phyloP scores from a whole-genome alignment of 2,113 vertebrate species.

The Leucoraja erinaceus region DNA sequence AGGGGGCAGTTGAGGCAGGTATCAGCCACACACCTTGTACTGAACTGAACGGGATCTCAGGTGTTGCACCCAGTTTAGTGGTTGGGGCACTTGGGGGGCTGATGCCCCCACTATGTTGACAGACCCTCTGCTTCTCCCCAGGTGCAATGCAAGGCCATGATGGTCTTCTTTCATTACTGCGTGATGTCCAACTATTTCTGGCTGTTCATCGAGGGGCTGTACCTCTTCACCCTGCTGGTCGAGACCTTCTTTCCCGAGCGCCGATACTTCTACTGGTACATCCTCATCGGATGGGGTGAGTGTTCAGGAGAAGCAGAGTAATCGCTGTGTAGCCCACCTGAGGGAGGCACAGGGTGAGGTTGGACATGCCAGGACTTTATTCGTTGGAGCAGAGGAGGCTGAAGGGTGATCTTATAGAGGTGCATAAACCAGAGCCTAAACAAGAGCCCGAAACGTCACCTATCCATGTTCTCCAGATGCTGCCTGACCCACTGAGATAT shows the following conservation, averaged over 20 bases:
- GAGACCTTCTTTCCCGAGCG: constrained; percentile 96
- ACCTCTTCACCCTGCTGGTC: constrained; percentile 91
- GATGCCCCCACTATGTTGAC: neutral
- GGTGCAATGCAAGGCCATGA: constrained; percentile 91
- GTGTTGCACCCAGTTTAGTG: too few relatives aligned
- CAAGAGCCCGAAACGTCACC: too few relatives aligned
- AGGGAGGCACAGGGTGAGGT: too few relatives aligned
- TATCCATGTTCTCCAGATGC: too few relatives aligned
- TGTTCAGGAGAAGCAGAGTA: neutral
- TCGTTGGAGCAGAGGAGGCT: too few relatives aligned
- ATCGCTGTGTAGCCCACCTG: too few relatives aligned
- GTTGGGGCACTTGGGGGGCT: neutral
- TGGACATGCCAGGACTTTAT: too few relatives aligned
- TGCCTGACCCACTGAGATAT: too few relatives aligned
- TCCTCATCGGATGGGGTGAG: constrained; percentile 78
- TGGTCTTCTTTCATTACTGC: constrained; percentile 98
- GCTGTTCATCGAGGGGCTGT: constrained; percentile 95
- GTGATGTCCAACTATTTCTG: constrained; percentile 99
- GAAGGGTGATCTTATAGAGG: too few relatives aligned
- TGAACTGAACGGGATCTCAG: neutral
- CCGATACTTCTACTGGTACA: constrained; percentile 96
- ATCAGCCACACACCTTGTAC: too few relatives aligned
- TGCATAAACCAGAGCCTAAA: too few relatives aligned
- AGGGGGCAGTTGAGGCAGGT: too few relatives aligned
- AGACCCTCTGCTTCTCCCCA: constrained; percentile 45